phyloP scores from a whole-genome alignment of 2,888 invertebrate species.

The Lymantria monacha region DNA sequence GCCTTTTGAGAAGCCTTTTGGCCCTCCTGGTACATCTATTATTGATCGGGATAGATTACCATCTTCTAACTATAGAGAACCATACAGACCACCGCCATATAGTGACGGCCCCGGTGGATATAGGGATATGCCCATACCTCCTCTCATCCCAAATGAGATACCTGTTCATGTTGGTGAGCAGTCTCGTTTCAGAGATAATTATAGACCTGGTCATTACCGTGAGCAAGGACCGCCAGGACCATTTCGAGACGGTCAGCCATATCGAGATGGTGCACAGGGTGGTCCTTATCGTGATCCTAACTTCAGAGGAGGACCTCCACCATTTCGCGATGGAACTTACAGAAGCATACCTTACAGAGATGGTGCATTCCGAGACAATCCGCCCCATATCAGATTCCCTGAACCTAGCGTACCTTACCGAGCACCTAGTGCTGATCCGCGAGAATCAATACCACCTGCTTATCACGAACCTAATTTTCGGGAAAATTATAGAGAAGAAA shows the following conservation, averaged over 20 bases:
- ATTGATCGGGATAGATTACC: conserved; percentile 67
- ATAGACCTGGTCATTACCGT: conserved; percentile 62
- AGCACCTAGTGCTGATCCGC: conserved; percentile 64
- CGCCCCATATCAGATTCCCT: conserved; percentile 59
- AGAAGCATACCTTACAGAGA: conserved; percentile 67
- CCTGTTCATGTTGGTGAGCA: conserved; percentile 68
- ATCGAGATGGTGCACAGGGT: conserved; percentile 54
- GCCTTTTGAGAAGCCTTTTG: conserved; percentile 74
- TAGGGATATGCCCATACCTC: conserved; percentile 55
- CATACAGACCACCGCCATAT: conserved; percentile 61
- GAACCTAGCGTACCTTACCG: conserved; percentile 60
- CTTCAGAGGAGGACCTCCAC: conserved; percentile 60
- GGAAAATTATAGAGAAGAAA: conserved; percentile 66
- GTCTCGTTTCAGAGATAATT: conserved; percentile 67
- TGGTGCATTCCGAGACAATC: conserved; percentile 61
- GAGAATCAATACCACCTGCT: conserved; percentile 55
- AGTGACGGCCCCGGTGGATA: conserved; percentile 56
- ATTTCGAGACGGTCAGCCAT: conserved; percentile 58
- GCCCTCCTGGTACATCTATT: conserved; percentile 53
- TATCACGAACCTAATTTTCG: conserved; percentile 68
- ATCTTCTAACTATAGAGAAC: conserved; percentile 62
- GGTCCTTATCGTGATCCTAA: conserved; percentile 59
- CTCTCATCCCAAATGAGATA: conserved; percentile 55
- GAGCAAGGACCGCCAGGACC: conserved; percentile 64
- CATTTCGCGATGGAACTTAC: conserved; percentile 61